Evolutionary conservation across 2,797 vertebrate genomes (phyloP), one percentile per base, ranked within the genome.

Genomic region (Molossus alvarezi): DNA sequence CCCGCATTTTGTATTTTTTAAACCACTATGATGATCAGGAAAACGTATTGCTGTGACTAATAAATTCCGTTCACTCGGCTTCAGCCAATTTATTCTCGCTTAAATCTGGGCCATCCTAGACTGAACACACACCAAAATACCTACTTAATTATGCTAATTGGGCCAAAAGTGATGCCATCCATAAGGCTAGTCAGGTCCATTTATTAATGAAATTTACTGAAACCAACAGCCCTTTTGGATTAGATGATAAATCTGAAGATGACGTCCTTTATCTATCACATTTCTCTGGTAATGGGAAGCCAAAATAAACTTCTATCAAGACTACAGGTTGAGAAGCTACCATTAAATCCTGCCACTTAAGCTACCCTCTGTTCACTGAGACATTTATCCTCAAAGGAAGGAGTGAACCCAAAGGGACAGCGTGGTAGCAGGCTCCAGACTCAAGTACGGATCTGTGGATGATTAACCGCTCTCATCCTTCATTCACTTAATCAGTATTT

Each of bases 161-260:
- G 27, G 20, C 67, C 85, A 94, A 55, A 58, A 37, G 58, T 81
- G 23, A 84, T 53, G 88, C 84, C 73, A 94, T 73, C 58, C 51
- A 29, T 55, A 65, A 62, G 14, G 18, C 13, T 57, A 82, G n/a
- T 51, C 29, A 25, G n/a, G 27, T 33, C 18, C 29, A 73, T 53
- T 75, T 80, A 48, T 27, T 60, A 27, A 73, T 45, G 9, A 55
- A 65, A 76, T 45, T 60, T 33, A 90, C 58, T 48, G 11, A 80
- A 90, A 72, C 12, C 57, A 93, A 88, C 41, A 62, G 21, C 18
- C 71, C 14, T 80, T 89, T 71, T 67, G 60, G 17, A 62, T 94
- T 67, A 55, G 10, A 69, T 85, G 18, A 55, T 57, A 69, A 75
- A 62, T 76, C 58, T 89, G 58, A 94, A 64, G 58, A 45, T 51